Conservation (phyloP, 1,140 invertebrate genomes). For the Philopotamus ludificatus region DNA sequence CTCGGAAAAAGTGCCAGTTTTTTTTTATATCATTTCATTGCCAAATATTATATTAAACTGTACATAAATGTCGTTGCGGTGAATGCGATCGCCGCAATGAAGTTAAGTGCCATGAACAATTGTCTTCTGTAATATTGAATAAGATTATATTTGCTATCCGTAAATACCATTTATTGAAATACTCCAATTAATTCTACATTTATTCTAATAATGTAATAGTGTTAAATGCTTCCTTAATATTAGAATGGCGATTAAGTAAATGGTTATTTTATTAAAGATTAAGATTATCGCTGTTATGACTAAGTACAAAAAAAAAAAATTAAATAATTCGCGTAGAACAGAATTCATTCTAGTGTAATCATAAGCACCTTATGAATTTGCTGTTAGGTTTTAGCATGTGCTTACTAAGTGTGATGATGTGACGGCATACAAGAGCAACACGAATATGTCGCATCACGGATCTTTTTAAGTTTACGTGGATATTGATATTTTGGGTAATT, state of each 20-base stretch:
- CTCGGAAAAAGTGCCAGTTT: not conserved
- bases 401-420: slow-evolving; percentile 11
- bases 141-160: slow-evolving; percentile 28
- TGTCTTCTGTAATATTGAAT: slow-evolving; percentile 35
- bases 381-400: slow-evolving; percentile 21
- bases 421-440: not conserved
- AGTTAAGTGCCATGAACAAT: slow-evolving; percentile 10
- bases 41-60: not conserved
- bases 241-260: slow-evolving; percentile 30
- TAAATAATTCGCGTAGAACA: not conserved
- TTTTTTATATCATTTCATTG: not conserved
- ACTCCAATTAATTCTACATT: not conserved
- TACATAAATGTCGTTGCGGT: not conserved
- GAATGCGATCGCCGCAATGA: not conserved
- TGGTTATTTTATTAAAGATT: slow-evolving; percentile 26
- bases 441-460: too few species aligned
- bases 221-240: slow-evolving; percentile 35
- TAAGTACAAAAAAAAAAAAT: slow-evolving; percentile 38
- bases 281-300: slow-evolving; percentile 38
- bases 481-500: not conserved
- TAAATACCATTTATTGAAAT: not conserved
- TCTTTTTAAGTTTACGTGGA: too few species aligned
- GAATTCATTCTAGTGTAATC: slow-evolving; percentile 14
- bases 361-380: slow-evolving; percentile 14
- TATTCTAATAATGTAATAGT: slow-evolving; percentile 24